Evolutionary conservation across 37 sponge, comb jelly and placozoan genomes (phyloP).

Genomic region (Lycopodina hypogea): DNA sequence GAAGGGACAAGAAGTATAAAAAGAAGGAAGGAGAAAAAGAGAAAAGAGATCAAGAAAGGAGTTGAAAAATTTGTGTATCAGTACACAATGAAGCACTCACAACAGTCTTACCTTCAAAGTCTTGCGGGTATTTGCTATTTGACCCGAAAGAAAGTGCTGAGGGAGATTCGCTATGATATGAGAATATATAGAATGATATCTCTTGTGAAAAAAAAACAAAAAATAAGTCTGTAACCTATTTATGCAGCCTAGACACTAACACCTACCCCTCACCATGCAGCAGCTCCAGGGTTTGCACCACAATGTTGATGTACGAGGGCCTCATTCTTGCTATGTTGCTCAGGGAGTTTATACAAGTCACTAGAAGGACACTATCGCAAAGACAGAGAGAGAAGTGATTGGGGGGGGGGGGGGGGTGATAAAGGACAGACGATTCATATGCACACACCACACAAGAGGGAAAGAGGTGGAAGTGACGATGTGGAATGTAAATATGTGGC

Average conservation of each 20-base stretch:
- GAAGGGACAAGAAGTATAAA: not conserved
- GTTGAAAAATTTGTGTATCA: not conserved
- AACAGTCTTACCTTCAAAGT: conserved; percentile 76
- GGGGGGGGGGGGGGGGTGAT: not conserved
- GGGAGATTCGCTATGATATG: conserved; percentile 80
- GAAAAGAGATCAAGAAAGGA: not conserved
- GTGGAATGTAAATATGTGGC: too few species aligned
- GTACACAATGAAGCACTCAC: not conserved
- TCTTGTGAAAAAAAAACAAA: not conserved
- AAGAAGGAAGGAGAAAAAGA: not conserved
- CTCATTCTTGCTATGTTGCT: conserved; percentile 77
- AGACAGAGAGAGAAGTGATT: not conserved
- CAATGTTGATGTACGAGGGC: conserved; percentile 58
- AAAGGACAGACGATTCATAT: too few species aligned
- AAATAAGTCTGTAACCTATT: not conserved
- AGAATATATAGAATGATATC: not conserved
- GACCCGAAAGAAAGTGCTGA: conserved; percentile 80
- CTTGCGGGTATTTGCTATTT: conserved; percentile 84
- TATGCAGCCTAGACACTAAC: not conserved
- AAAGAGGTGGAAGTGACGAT: not conserved
- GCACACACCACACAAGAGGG: too few species aligned
- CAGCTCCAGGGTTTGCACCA: conserved; percentile 73
- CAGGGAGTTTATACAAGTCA: conserved; percentile 79
- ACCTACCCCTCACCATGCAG: conserved; percentile 53
- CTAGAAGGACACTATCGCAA: conserved; percentile 77